Conservation (phyloP, 1,140 invertebrate species). For the Drosophila biarmipes region DNA sequence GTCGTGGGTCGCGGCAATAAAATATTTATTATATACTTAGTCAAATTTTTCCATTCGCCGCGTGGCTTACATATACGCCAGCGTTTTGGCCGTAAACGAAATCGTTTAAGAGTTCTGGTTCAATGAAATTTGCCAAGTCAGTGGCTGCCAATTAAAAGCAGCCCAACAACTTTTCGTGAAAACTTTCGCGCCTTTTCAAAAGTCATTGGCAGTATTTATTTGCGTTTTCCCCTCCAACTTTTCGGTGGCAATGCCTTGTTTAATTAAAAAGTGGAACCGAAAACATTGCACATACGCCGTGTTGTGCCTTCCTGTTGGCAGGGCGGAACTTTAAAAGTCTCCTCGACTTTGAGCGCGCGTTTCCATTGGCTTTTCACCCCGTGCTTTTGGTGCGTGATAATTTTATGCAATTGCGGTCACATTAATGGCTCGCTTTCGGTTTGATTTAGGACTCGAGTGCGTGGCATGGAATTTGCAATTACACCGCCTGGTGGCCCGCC, state of each 20-base stretch:
- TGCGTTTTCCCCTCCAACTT: constrained; percentile 38
- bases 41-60: constrained; percentile 20
- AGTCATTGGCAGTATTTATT: constrained; percentile 65
- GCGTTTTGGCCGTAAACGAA: constrained; percentile 1
- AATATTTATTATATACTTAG: constrained; percentile 46
- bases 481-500: constrained; percentile 28
- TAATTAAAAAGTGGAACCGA: constrained; percentile 39
- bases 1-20: constrained; percentile 15
- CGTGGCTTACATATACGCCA: constrained; percentile 1
- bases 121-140: constrained; percentile 55
- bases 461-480: constrained; percentile 77
- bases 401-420: constrained; percentile 73
- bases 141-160: constrained; percentile 58
- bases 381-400: constrained; percentile 58
- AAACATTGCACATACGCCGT: constrained; percentile 54
- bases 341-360: neutral
- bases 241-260: constrained; percentile 7
- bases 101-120: constrained; percentile 8
- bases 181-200: constrained; percentile 32
- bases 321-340: constrained; percentile 13
- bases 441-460: constrained; percentile 72
- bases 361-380: constrained; percentile 7
- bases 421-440: constrained; percentile 73
- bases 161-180: constrained; percentile 39
- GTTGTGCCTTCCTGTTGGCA: constrained; percentile 16